Percentiles rank a stretch among this genome's conserved stretches.
Conservation (phyloP, 2,113 vertebrate genomes). For the Cryptomyrus ogoouensis region DNA sequence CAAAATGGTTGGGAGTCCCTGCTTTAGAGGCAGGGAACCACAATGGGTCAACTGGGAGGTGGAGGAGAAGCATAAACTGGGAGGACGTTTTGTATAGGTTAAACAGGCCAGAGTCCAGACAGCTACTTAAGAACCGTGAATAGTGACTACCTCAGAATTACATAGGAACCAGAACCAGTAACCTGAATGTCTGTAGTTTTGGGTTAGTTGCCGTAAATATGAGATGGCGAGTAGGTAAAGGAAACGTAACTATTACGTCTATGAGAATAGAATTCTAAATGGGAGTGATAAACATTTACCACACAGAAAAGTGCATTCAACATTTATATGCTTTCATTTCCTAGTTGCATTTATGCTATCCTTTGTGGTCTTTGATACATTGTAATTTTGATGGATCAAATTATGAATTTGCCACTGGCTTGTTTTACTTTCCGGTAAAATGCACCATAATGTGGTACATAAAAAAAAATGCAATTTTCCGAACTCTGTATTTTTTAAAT, state of each 20-base stretch:
- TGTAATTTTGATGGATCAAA: not conserved
- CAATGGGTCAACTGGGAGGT: not conserved
- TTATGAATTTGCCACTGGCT: not conserved
- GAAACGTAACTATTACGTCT: not conserved
- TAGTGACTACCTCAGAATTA: not conserved
- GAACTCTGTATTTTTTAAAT: not conserved
- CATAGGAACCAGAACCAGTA: not conserved
- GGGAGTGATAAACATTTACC: not conserved
- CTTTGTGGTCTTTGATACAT: not conserved
- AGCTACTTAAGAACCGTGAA: not conserved
- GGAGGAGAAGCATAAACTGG: not conserved
- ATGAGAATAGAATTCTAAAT: not conserved
- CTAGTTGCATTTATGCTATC: not conserved
- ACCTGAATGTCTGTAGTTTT: not conserved
- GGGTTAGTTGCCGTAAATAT: not conserved
- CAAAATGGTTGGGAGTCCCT: not conserved
- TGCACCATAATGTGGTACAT: not conserved
- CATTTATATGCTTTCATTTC: not conserved
- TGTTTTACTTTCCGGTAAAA: constrained; percentile 1
- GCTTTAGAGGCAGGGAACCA: not conserved
- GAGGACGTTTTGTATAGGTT: not conserved
- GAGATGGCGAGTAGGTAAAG: not conserved
- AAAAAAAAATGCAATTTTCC: not conserved
- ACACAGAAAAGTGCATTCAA: not conserved
- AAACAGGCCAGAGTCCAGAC: not conserved